These are phyloP conservation scores for Tigriopus californicus DNA, from an alignment of 2,888 invertebrate species.

Conservation along the genomic window DNA sequence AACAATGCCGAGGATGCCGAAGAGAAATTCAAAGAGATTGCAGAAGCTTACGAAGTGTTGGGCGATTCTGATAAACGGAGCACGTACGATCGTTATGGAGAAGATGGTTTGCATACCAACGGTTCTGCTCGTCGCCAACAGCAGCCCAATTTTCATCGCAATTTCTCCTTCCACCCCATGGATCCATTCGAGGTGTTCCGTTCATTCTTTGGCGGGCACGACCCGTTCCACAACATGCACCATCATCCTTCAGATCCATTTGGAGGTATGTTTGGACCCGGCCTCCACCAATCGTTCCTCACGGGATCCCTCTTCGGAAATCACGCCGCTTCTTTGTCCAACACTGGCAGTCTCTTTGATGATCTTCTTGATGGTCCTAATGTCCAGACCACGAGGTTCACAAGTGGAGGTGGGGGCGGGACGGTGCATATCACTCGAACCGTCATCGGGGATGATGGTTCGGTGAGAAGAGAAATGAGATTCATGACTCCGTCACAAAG, in stretches of 20 bases:
- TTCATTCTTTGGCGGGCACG: slow-evolving; percentile 56
- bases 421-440: slow-evolving; percentile 3
- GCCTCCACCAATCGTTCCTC: neutral
- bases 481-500: neutral
- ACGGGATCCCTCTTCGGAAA: neutral
- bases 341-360: neutral
- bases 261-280: neutral
- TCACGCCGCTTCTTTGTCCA: neutral
- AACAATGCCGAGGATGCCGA: slow-evolving; percentile 87
- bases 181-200: slow-evolving; percentile 83
- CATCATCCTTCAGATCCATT: too few relatives aligned
- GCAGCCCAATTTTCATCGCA: slow-evolving; percentile 26
- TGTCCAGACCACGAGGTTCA: neutral
- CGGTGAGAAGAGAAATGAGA: slow-evolving; percentile 6
- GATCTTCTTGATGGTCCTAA: neutral
- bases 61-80: slow-evolving; percentile 92
- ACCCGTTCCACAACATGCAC: neutral
- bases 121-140: slow-evolving; percentile 30
- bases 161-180: slow-evolving; percentile 81
- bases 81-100: slow-evolving; percentile 77
- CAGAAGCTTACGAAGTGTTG: slow-evolving; percentile 92
- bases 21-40: slow-evolving; percentile 86
- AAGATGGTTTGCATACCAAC: slow-evolving; percentile 72
- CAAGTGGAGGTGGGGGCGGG: neutral
- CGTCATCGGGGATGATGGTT: slow-evolving; percentile 1